Base-by-base conservation (phyloP, 2,113 vertebrate species). In the Phrynocephalus versicolor region DNA sequence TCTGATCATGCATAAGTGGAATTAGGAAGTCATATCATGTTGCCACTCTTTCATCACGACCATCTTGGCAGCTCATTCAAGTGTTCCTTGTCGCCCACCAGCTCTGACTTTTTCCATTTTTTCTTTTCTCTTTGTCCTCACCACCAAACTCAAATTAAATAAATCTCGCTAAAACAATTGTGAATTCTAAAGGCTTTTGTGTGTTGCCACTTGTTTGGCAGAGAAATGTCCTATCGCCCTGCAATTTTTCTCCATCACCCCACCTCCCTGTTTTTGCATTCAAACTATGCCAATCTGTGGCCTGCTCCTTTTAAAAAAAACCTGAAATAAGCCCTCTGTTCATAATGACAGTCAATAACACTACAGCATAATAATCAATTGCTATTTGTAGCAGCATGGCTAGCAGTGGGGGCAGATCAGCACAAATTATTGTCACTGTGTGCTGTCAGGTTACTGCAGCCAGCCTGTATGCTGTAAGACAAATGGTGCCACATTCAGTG, bases 341-440 rank as follows among this genome's bases (percentile, higher is more conserved):
- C 95, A 23, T 91, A 89, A 94, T 92, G 96, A 95, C 96, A 97
- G 97, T 98, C 97, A 95, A 98, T 98, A 97, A 96, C 95, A 79
- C 96, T 95, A 95, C 97, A 94, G 97, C 97, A 96, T 97, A 96
- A 97, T 97, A 98, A 99, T 99, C 98, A 97, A 99, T 99, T 96
- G 97, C 97, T 97, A 97, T 98, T 98, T 98, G 97, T 96, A 97
- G 96, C 97, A 97, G 97, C 95, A 89, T 96, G 97, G 95, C 95
- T 92, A 97, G 96, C 96, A 97, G 97, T 97, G 95, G 97, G 94
- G 96, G 96, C 96, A 97, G 97, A 98, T 98, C 97, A 97, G 97
- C 96, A 97, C 97, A 97, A 97, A 98, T 98, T 97, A 98, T 97
- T 97, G 97, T 98, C 97, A 97, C 96, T 37, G 93, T 95, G 95